Base-by-base conservation (phyloP, 2,797 vertebrate species). In the Manis pentadactyla region DNA sequence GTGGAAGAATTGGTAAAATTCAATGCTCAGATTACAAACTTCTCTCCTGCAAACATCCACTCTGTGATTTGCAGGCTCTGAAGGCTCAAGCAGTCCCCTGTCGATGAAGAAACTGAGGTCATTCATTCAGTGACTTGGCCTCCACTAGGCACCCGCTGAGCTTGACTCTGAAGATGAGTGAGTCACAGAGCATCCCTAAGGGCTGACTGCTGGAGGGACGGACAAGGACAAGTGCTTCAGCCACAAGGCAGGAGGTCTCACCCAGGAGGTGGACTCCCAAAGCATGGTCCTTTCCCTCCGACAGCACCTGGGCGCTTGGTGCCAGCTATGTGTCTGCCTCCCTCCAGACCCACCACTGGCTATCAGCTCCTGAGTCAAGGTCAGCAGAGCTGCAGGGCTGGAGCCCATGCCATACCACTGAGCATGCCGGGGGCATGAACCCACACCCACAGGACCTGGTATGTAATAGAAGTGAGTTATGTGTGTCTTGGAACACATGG, bases 1-100 rank as follows among this genome's bases (percentile, higher is more conserved):
- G 5, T 0, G 53, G 25, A 19, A 42, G 25, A 61, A 4, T 13
- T 15, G 0, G 2, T 31, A 8, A 61, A 37, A 18, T 5, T 5
- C 25, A 39, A 64, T 1, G 13, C 15, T 66, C 42, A 7, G 5
- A 23, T 1, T 17, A 27, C 5, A 68, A 31, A 29, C 1, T 4
- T 71, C 75, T 68, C n/a, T 85, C 74, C 34, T 82, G 51, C 34
- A 46, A 61, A n/a, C 46, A 14, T 12, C 34, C 15, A 0, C 2
- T 71, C 21, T 37, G 34, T 51, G 37, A 25, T 2, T 0, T 42
- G 49, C 42, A 69, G 66, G 18, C 18, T 10, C 53, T 66, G 6
- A 27, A 61, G 34, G 51, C 10, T 46, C 51, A 39, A 14, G 49
- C 13, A 17, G 68, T 10, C 34, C 19, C 31, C 18, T 1, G 0